These are phyloP conservation scores for Dasyprocta punctata DNA, from an alignment of 2,113 vertebrate species.

Conservation along the genomic window DNA sequence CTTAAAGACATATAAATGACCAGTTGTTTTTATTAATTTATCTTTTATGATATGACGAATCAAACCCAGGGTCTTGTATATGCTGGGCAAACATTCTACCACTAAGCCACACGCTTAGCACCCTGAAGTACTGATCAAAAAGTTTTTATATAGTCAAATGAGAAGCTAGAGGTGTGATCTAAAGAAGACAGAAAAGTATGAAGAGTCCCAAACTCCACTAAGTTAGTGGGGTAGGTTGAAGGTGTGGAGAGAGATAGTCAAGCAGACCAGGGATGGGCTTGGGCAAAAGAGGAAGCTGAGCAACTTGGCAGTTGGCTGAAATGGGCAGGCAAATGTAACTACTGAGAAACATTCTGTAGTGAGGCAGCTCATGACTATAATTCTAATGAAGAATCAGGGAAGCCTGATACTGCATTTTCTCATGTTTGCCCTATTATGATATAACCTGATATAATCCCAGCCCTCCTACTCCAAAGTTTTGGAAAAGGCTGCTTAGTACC, in stretches of 20 bases:
- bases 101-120: background rate
- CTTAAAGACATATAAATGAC: background rate
- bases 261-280: background rate
- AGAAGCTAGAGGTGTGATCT: background rate
- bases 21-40: background rate
- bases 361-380: background rate
- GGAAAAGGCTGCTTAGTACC: background rate
- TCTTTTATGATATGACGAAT: background rate
- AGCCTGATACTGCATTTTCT: background rate
- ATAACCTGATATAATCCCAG: background rate
- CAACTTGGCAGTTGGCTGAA: background rate
- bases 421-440: background rate
- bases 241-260: background rate
- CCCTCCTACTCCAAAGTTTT: background rate
- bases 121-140: background rate
- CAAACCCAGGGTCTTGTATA: background rate
- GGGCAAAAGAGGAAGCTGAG: background rate
- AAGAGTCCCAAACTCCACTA: background rate
- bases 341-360: background rate
- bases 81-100: background rate
- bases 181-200: background rate
- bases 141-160: background rate
- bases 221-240: background rate
- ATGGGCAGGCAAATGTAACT: background rate
- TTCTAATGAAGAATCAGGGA: background rate